Percentiles rank a stretch among this genome's conserved stretches.
Evolutionary conservation across 2,113 vertebrate genomes (phyloP).

Genomic region (Oreotrochilus melanogaster): DNA sequence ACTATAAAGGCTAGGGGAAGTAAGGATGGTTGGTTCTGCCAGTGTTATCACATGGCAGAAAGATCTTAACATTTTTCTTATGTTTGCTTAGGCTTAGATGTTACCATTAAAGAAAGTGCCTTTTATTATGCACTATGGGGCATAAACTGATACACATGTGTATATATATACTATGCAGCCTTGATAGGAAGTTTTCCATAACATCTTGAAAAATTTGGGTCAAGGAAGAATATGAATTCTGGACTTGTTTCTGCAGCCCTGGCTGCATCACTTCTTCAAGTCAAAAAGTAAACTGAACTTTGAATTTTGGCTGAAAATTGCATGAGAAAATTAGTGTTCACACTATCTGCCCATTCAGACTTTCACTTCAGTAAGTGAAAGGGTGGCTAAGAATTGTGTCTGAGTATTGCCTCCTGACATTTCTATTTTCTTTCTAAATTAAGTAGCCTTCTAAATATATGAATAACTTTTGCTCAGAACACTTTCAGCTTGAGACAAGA

Average conservation of each 20-base stretch:
- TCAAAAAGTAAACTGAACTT: background rate
- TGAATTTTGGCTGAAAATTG: background rate
- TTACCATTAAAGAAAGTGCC: background rate
- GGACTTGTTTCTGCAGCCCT: background rate
- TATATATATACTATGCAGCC: background rate
- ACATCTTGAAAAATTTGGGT: background rate
- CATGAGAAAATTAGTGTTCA: background rate
- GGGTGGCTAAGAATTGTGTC: background rate
- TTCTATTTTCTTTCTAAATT: slow-evolving; percentile 80
- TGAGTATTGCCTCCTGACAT: slow-evolving; percentile 59
- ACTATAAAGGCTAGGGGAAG: background rate
- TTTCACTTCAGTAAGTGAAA: slow-evolving; percentile 52
- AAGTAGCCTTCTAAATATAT: slow-evolving; percentile 82
- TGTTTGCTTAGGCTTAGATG: background rate
- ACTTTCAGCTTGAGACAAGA: slow-evolving; percentile 73
- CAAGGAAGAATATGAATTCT: background rate
- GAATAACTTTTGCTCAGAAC: slow-evolving; percentile 78
- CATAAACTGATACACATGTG: background rate
- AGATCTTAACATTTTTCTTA: background rate
- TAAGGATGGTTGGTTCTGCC: background rate
- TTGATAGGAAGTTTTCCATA: background rate
- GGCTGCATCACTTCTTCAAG: background rate
- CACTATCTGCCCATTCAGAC: background rate
- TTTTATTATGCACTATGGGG: background rate
- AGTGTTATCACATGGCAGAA: background rate